phyloP scores from a whole-genome alignment of 2,888 invertebrate species.

The Neoascia interrupta region DNA sequence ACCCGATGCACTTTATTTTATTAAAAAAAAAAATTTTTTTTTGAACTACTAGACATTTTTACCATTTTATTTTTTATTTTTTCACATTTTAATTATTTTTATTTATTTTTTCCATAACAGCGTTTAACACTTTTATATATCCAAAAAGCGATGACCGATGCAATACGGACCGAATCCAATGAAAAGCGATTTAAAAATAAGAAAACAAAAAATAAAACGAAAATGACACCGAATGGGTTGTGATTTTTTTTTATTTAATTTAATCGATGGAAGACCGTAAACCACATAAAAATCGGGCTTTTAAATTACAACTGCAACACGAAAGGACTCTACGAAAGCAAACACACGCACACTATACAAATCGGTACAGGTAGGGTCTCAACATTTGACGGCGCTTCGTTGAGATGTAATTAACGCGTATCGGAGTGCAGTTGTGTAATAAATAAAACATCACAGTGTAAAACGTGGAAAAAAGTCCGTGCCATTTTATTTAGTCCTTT shows the following conservation, averaged over 20 bases:
- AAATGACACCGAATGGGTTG: too few relatives aligned
- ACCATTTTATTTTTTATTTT: slow-evolving; percentile 22
- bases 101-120: too few relatives aligned
- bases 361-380: not conserved
- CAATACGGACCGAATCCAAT: slow-evolving; percentile 41
- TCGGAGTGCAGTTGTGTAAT: slow-evolving; percentile 58
- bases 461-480: slow-evolving; percentile 62
- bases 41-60: not conserved
- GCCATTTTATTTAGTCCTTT: slow-evolving; percentile 74
- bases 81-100: slow-evolving; percentile 1
- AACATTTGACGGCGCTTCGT: not conserved
- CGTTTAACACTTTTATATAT: slow-evolving; percentile 37
- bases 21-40: not conserved
- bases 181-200: slow-evolving; percentile 8
- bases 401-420: slow-evolving; percentile 34
- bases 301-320: slow-evolving; percentile 39
- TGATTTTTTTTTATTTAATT: slow-evolving; percentile 14
- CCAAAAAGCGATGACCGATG: slow-evolving; percentile 28
- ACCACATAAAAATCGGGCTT: slow-evolving; percentile 9
- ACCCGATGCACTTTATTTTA: slow-evolving; percentile 18
- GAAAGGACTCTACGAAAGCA: slow-evolving; percentile 8
- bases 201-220: not conserved
- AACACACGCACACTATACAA: too few relatives aligned
- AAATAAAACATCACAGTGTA: slow-evolving; percentile 51
- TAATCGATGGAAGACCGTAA: slow-evolving; percentile 21